Evolutionary conservation across 2,888 invertebrate genomes (phyloP).

Genomic region (Xylota segnis): DNA sequence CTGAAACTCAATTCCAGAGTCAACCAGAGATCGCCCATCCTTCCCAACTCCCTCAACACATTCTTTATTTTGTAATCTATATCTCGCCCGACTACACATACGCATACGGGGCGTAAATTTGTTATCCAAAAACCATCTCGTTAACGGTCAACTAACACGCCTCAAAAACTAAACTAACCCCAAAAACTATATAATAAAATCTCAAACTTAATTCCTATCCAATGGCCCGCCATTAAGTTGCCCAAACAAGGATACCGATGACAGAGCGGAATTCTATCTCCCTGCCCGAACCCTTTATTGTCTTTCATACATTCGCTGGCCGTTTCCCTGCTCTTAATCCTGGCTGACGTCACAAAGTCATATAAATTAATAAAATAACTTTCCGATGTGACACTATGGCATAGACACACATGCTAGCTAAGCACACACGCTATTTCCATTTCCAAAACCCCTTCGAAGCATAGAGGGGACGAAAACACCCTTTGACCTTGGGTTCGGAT

Average conservation of each 20-base stretch:
- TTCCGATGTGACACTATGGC: conserved; percentile 28
- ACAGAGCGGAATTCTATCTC: conserved; percentile 11
- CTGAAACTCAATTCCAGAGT: no score
- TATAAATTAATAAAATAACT: conserved; percentile 44
- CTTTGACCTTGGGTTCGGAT: conserved; percentile 42
- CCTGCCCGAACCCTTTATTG: neutral
- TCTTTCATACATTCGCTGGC: neutral
- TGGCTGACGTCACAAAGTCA: conserved; percentile 51
- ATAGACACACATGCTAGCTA: conserved; percentile 41
- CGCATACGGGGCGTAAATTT: no score
- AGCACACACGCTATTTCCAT: conserved; percentile 6
- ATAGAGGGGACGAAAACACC: neutral
- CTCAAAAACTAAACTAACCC: neutral
- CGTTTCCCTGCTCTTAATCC: conserved; percentile 3
- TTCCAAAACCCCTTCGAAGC: neutral
- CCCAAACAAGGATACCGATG: conserved; percentile 8
- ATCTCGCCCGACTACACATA: neutral
- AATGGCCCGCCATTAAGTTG: conserved; percentile 34
- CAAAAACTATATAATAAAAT: conserved; percentile 29
- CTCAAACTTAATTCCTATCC: conserved; percentile 39
- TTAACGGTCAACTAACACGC: conserved; percentile 15
- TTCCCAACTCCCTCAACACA: no score
- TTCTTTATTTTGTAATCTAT: neutral
- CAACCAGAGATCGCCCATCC: no score
- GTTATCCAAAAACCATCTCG: neutral